Percentiles rank a stretch among this genome's conserved stretches.
Conservation (phyloP, 2,888 invertebrate genomes). For the Volucella inflata region DNA sequence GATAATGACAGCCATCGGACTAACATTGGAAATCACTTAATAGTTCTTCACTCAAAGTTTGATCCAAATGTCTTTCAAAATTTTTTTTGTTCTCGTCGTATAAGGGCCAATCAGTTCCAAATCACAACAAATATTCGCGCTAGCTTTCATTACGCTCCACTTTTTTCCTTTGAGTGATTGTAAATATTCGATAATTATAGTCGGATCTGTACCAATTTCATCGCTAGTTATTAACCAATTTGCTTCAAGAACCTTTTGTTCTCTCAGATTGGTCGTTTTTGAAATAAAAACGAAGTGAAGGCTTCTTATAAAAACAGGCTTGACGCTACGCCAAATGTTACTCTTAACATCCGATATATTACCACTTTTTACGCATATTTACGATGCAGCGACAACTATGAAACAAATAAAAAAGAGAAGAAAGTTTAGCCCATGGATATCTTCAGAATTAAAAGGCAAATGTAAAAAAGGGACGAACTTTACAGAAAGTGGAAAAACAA, state of each 20-base stretch:
- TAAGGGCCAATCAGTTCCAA: constrained; percentile 56
- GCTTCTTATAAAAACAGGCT: no score
- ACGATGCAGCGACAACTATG: no score
- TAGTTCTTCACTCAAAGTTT: constrained; percentile 29
- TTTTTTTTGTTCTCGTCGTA: constrained; percentile 54
- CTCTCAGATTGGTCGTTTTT: no score
- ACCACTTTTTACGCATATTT: no score
- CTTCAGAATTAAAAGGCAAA: no score
- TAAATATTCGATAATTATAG: constrained; percentile 20
- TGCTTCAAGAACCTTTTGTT: no score
- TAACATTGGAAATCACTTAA: constrained; percentile 12
- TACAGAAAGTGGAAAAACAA: no score
- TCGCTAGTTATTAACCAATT: neutral
- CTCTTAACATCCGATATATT: no score
- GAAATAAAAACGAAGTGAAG: neutral
- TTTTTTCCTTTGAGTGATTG: constrained; percentile 37
- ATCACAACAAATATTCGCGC: constrained; percentile 56
- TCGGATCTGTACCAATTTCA: constrained; percentile 33
- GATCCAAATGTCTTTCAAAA: constrained; percentile 62
- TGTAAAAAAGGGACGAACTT: no score
- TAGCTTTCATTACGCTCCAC: constrained; percentile 49
- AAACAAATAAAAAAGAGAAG: no score
- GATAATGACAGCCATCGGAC: constrained; percentile 5
- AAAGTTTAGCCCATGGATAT: no score
- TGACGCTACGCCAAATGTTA: no score